Evolutionary conservation across 2,888 invertebrate genomes (phyloP).

Genomic region (Rapana venosa): DNA sequence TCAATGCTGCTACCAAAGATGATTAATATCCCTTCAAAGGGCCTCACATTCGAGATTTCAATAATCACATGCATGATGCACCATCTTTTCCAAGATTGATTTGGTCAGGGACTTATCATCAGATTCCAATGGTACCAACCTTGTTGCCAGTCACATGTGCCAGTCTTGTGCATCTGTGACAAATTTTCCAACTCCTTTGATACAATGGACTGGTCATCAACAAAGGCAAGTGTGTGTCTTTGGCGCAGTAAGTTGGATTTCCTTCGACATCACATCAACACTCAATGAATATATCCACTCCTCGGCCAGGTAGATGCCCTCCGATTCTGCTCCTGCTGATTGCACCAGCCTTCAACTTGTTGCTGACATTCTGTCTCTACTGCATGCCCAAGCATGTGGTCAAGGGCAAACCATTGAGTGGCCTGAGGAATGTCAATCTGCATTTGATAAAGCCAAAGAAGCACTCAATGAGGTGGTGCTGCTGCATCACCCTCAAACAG

Average conservation of each 20-base stretch:
- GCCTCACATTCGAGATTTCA: too few species aligned
- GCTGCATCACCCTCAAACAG: constrained; percentile 31
- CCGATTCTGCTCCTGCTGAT: constrained; percentile 18
- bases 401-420: constrained; percentile 41
- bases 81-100: too few species aligned
- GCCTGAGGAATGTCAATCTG: neutral
- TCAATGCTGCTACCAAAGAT: too few species aligned
- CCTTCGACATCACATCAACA: constrained; percentile 27
- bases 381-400: constrained; percentile 42
- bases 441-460: constrained; percentile 39
- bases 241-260: constrained; percentile 30
- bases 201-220: constrained; percentile 35
- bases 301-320: constrained; percentile 30
- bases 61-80: too few species aligned
- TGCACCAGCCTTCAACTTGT: constrained; percentile 37
- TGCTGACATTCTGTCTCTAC: constrained; percentile 27
- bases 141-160: constrained; percentile 25
- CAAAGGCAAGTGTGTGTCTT: constrained; percentile 23
- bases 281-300: constrained; percentile 31
- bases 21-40: too few species aligned
- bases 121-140: constrained; percentile 34
- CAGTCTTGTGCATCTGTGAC: constrained; percentile 26
- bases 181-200: constrained; percentile 30
- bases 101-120: too few species aligned
- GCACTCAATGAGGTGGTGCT: constrained; percentile 20